These are phyloP conservation scores for Psilopogon haemacephalus DNA, from an alignment of 2,113 vertebrate species.

Conservation along the genomic window DNA sequence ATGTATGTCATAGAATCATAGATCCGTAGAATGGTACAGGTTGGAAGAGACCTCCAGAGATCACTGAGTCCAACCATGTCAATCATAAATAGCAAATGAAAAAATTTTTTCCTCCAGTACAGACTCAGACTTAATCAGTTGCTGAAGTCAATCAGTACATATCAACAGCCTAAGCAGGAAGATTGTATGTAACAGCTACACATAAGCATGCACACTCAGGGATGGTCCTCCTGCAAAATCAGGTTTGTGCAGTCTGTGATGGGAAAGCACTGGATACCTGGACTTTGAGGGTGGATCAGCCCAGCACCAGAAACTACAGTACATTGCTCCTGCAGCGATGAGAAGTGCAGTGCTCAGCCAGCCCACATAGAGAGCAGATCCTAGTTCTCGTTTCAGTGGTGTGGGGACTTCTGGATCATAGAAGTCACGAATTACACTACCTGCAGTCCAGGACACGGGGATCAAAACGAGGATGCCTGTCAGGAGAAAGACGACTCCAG, in stretches of 20 bases:
- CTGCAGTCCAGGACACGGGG: slow-evolving; percentile 87
- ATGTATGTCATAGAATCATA: not conserved
- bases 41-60: too few species aligned
- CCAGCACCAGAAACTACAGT: slow-evolving; percentile 79
- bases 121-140: not conserved
- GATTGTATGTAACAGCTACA: not conserved
- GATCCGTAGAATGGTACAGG: too few species aligned
- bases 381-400: slow-evolving; percentile 87
- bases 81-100: not conserved
- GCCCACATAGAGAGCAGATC: slow-evolving; percentile 90
- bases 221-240: not conserved
- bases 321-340: slow-evolving; percentile 81
- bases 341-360: slow-evolving; percentile 84
- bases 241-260: not conserved
- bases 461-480: slow-evolving; percentile 82
- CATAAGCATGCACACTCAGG: not conserved
- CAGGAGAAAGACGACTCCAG: slow-evolving; percentile 85
- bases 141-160: not conserved
- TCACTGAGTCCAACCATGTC: not conserved
- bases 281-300: not conserved
- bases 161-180: not conserved
- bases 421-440: slow-evolving; percentile 84
- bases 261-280: not conserved
- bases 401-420: slow-evolving; percentile 79
- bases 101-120: not conserved